A percentile compares a stretch with the other conserved stretches of the same genome.
Conservation (phyloP, 1,140 invertebrate species). For the Adelges cooleyi region DNA sequence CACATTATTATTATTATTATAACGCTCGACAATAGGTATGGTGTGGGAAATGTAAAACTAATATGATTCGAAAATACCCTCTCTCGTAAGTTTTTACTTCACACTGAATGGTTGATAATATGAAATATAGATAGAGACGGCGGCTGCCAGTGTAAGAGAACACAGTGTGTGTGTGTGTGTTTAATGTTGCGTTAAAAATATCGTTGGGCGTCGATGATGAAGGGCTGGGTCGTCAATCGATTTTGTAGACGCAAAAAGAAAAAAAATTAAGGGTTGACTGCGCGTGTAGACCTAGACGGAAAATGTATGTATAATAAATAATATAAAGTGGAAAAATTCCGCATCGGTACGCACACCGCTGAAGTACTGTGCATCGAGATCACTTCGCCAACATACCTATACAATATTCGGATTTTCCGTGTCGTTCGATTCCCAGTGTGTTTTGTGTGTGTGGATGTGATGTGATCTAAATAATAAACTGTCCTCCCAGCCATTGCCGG, state of each 20-base stretch:
- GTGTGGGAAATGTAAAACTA: too few relatives aligned
- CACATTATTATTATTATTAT: too few relatives aligned
- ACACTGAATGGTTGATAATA: too few relatives aligned
- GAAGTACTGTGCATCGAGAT: constrained; percentile 1
- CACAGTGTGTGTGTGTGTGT: neutral
- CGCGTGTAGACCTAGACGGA: neutral
- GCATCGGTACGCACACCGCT: constrained; percentile 1
- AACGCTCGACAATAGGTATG: too few relatives aligned
- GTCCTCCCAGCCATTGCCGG: too few relatives aligned
- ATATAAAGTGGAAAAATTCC: constrained; percentile 22
- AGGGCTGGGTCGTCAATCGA: neutral
- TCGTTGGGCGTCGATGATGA: neutral
- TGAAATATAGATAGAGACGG: too few relatives aligned
- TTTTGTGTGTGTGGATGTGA: too few relatives aligned
- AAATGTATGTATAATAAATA: constrained; percentile 17
- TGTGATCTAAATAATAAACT: constrained; percentile 17
- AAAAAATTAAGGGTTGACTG: too few relatives aligned
- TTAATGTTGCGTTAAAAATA: constrained; percentile 19
- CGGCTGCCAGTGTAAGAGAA: too few relatives aligned
- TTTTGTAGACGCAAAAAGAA: too few relatives aligned
- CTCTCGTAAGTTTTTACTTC: too few relatives aligned
- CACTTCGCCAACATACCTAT: neutral
- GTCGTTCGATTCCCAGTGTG: constrained; percentile 9
- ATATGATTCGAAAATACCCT: too few relatives aligned
- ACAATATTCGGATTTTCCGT: constrained; percentile 18